Base-by-base conservation (phyloP, 2,888 invertebrate genomes). In the Chrysolina americana region DNA sequence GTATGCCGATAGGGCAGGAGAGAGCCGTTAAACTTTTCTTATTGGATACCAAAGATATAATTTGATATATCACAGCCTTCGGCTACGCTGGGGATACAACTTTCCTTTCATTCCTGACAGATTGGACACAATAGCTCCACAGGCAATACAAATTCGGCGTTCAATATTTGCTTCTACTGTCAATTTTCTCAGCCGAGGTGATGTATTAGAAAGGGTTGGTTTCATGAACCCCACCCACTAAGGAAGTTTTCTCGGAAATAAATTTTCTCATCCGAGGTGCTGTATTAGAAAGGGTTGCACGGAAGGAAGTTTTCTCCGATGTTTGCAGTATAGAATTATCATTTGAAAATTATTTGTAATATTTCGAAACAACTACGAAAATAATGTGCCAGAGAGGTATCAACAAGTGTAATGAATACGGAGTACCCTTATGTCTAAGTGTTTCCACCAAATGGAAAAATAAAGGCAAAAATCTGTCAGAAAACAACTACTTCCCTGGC, bases 41-140 rank as follows among this genome's bases (percentile, higher is more conserved):
- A 21, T 53, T 53, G 53, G 19, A 53, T 53, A 21, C 21, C 19
- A 21, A 19, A 11, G 21, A 21, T 11, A 36, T 59, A 59, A 59
- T 59, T 59, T 36, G 59, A 59, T 59, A 59, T 59, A 36, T 59
- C n/a, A 44, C 44, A 68, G 19, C 68, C 44, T 15, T 44, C 8
- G 21, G 68, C 21, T 41, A 68, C 44, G 56, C 47, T 44, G 59
- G 68, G 68, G 59, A 44, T 44, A 44, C 41, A 68, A 23, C 68
- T 59, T 44, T 41, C 19, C 59, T 56, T 56, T 41, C n/a, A 44
- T 28, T 59, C 28, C 59, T 59, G 28, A 59, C 36, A 59, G 28
- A 59, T 59, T 59, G 59, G n/a, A 59, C 36, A 59, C 59, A 59
- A 28, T 28, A 36, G 13, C 13, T 28, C 23, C n/a, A 17, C 13